Conservation (phyloP, 2,797 vertebrate species). For the Borostomias antarcticus region DNA sequence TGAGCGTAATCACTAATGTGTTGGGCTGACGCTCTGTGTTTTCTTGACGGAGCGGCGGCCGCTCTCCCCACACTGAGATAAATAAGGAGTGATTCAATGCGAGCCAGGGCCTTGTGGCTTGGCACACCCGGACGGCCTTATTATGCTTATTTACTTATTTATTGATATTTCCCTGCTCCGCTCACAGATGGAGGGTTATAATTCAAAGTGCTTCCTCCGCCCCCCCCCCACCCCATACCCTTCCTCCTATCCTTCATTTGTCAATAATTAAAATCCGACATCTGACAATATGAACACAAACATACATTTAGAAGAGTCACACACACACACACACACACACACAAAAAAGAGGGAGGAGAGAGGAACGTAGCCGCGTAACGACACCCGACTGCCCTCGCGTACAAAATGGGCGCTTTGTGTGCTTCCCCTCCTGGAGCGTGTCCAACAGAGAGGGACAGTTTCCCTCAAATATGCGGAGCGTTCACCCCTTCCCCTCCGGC, state of each 20-base stretch:
- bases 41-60: constrained; percentile 18
- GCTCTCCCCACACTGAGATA: constrained; percentile 23
- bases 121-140: constrained; percentile 45
- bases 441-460: constrained; percentile 46
- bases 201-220: constrained; percentile 50
- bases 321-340: constrained; percentile 31
- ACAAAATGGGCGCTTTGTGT: constrained; percentile 55
- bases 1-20: constrained; percentile 25
- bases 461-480: constrained; percentile 44
- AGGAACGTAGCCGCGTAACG: not conserved
- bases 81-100: constrained; percentile 31
- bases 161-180: constrained; percentile 42
- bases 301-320: constrained; percentile 10
- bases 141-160: constrained; percentile 45
- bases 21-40: constrained; percentile 7
- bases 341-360: constrained; percentile 28
- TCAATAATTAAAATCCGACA: constrained; percentile 71
- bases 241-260: constrained; percentile 54
- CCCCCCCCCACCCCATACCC: not conserved
- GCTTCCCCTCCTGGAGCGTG: constrained; percentile 51
- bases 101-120: constrained; percentile 60
- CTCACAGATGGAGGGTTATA: constrained; percentile 63
- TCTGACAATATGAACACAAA: constrained; percentile 55
- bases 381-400: constrained; percentile 22
- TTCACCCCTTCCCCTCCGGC: constrained; percentile 12